Percentiles rank a stretch among this genome's conserved stretches.
Conservation (phyloP, 2,113 vertebrate species). For the zebrafish (Danio rerio) region DNA sequence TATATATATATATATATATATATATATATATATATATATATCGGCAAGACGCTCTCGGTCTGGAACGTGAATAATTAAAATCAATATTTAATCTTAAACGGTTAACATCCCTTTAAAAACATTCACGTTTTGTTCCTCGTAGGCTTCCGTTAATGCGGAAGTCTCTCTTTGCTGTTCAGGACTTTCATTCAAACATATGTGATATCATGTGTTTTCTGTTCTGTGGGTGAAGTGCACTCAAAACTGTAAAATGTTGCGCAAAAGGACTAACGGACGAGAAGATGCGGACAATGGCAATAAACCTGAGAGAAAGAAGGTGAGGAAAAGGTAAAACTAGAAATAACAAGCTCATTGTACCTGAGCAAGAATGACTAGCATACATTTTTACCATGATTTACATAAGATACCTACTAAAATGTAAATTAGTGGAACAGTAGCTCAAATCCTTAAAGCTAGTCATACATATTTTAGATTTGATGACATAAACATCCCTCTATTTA, state of each 20-base stretch:
- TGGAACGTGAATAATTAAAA: background rate
- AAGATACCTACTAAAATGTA: no score
- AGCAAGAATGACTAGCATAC: no score
- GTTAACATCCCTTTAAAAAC: background rate
- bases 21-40: no score
- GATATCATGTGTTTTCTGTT: background rate
- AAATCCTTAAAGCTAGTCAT: no score
- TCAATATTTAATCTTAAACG: no score
- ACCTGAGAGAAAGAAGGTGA: slow-evolving; percentile 66
- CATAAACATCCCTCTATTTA: no score
- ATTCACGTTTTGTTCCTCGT: slow-evolving; percentile 4
- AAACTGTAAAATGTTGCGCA: slow-evolving; percentile 63
- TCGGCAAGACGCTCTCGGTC: no score
- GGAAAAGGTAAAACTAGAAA: background rate
- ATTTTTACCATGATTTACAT: no score
- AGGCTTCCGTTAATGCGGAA: slow-evolving; percentile 30
- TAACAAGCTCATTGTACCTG: no score
- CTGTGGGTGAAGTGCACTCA: background rate
- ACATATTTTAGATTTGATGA: no score
- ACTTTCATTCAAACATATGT: slow-evolving; percentile 16
- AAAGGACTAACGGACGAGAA: slow-evolving; percentile 65
- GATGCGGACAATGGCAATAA: slow-evolving; percentile 45
- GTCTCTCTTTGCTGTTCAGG: background rate
- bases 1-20: no score
- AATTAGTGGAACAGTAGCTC: no score